phyloP scores from a whole-genome alignment of 2,797 vertebrate species.

The Clarias platycephalus region DNA sequence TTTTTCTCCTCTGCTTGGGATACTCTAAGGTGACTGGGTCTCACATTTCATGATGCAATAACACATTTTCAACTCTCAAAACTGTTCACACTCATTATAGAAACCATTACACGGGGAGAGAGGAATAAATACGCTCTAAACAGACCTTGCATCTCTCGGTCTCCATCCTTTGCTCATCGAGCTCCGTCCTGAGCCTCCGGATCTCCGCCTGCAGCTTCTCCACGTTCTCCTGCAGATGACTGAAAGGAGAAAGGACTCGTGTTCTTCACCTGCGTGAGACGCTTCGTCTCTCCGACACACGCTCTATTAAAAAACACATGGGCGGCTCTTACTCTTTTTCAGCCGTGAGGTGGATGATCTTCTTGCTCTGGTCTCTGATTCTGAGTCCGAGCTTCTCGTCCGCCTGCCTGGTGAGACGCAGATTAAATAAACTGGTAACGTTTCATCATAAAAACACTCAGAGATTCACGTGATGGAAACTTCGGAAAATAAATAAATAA shows the following conservation, averaged over 20 bases:
- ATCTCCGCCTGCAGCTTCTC: slow-evolving; percentile 71
- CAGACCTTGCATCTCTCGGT: slow-evolving; percentile 61
- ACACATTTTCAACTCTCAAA: background rate
- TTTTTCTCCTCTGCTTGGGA: too few species aligned
- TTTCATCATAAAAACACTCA: background rate
- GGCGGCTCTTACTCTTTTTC: slow-evolving; percentile 74
- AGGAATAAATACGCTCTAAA: background rate
- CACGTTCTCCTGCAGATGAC: slow-evolving; percentile 70
- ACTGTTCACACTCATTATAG: background rate
- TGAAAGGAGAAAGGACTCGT: slow-evolving; percentile 49
- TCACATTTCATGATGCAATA: background rate
- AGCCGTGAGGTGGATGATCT: slow-evolving; percentile 71
- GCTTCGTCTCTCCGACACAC: slow-evolving; percentile 18
- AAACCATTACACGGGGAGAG: background rate
- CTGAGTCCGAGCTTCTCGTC: slow-evolving; percentile 74
- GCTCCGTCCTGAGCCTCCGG: slow-evolving; percentile 63
- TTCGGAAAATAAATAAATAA: too few species aligned
- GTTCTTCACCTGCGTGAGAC: background rate
- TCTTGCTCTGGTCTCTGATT: slow-evolving; percentile 74
- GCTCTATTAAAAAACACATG: background rate
- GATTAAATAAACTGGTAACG: background rate
- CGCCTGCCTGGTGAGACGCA: slow-evolving; percentile 67
- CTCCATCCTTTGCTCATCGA: slow-evolving; percentile 65
- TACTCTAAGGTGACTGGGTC: background rate
- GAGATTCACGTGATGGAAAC: background rate